phyloP scores from a whole-genome alignment of 1,140 invertebrate species.

The Scaptomyza hsui region DNA sequence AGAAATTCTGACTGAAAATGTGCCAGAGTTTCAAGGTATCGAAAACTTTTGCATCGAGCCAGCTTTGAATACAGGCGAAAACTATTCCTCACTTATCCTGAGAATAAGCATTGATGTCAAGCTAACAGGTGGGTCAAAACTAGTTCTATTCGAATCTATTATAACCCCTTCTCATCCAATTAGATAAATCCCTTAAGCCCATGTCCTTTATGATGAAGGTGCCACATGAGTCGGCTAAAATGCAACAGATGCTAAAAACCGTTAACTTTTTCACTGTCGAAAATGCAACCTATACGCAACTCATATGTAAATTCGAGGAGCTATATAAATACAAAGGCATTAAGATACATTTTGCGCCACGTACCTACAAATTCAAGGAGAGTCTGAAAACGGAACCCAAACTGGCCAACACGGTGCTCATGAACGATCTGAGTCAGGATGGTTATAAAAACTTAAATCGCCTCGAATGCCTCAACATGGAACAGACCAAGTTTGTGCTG shows the following conservation, averaged over 20 bases:
- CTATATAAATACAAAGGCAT: slow-evolving; percentile 58
- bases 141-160: background rate
- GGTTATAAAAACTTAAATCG: slow-evolving; percentile 86
- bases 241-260: slow-evolving; percentile 65
- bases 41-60: slow-evolving; percentile 49
- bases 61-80: slow-evolving; percentile 63
- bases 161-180: background rate
- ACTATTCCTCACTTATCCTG: slow-evolving; percentile 73
- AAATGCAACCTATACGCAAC: slow-evolving; percentile 55
- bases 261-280: slow-evolving; percentile 69
- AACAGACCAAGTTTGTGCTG: slow-evolving; percentile 84
- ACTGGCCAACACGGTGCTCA: slow-evolving; percentile 68
- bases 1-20: slow-evolving; percentile 75
- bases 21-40: slow-evolving; percentile 74
- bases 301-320: slow-evolving; percentile 61
- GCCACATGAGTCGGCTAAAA: slow-evolving; percentile 62
- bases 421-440: slow-evolving; percentile 84
- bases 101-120: slow-evolving; percentile 65
- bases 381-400: slow-evolving; percentile 49
- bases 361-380: slow-evolving; percentile 46
- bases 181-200: slow-evolving; percentile 51
- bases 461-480: slow-evolving; percentile 84
- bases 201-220: slow-evolving; percentile 73
- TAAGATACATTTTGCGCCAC: slow-evolving; percentile 55
- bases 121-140: slow-evolving; percentile 50